A percentile compares a stretch with the other conserved stretches of the same genome.
Conservation (phyloP, 2,113 vertebrate species). For the Serinus canaria region DNA sequence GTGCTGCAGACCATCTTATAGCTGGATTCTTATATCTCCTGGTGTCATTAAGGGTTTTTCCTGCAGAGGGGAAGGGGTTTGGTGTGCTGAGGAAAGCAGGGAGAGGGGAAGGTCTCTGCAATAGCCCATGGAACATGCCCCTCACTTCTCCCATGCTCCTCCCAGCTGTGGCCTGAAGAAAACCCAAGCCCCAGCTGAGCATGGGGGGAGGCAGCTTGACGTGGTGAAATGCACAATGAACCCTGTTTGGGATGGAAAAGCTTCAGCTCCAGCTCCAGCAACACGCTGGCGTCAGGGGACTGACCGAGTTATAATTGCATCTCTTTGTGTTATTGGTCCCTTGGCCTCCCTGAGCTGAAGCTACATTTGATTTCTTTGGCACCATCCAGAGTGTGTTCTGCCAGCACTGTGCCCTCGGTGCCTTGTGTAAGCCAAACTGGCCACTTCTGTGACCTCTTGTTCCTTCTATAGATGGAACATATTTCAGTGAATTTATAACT, state of each 20-base stretch:
- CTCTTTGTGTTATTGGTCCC: constrained; percentile 44
- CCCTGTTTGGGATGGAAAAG: constrained; percentile 6
- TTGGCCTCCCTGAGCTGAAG: constrained; percentile 31
- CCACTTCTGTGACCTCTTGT: constrained; percentile 52
- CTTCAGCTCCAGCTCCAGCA: constrained; percentile 9
- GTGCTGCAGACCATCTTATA: neutral
- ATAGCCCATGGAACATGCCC: neutral
- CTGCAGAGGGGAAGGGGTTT: neutral
- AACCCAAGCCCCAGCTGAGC: neutral
- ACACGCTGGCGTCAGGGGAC: neutral
- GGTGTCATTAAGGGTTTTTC: neutral
- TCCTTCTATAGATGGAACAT: constrained; percentile 42
- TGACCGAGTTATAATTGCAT: constrained; percentile 47
- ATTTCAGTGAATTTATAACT: constrained; percentile 23
- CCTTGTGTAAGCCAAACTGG: constrained; percentile 27
- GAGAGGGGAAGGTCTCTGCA: neutral
- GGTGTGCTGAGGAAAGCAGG: neutral
- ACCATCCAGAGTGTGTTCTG: neutral
- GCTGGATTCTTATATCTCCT: neutral
- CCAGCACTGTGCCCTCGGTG: constrained; percentile 25
- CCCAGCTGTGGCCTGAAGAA: neutral
- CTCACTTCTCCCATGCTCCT: neutral
- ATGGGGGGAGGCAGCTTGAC: neutral
- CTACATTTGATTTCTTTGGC: constrained; percentile 61
- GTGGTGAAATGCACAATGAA: neutral